Evolutionary conservation across 2,888 invertebrate genomes (phyloP).

Genomic region (Leucophora obtusa): DNA sequence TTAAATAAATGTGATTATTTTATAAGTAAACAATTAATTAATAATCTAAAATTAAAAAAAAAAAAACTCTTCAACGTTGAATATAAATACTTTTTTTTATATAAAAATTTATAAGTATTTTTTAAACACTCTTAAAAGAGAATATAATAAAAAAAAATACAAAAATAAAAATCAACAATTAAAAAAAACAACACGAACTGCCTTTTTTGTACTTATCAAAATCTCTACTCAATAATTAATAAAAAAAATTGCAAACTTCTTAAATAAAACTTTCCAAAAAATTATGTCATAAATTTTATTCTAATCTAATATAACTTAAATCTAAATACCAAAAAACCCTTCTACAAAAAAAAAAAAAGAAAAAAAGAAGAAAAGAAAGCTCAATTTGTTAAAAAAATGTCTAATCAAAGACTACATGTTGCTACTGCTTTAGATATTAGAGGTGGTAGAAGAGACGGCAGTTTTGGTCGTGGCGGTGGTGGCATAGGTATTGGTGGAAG

Average conservation of each 20-base stretch:
- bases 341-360: slow-evolving; percentile 14
- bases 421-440: slow-evolving; percentile 34
- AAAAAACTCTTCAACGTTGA: neutral
- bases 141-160: neutral
- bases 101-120: slow-evolving; percentile 8
- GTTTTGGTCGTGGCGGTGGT: slow-evolving; percentile 7
- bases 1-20: slow-evolving; percentile 46
- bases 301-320: slow-evolving; percentile 17
- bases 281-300: slow-evolving; percentile 33
- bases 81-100: neutral
- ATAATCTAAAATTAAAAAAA: neutral
- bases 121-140: neutral
- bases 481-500: slow-evolving; percentile 54
- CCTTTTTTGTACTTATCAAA: slow-evolving; percentile 28
- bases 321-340: slow-evolving; percentile 6
- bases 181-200: slow-evolving; percentile 10
- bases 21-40: slow-evolving; percentile 20
- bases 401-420: slow-evolving; percentile 56
- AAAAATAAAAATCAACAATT: neutral
- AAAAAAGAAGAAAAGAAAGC: slow-evolving; percentile 8
- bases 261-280: slow-evolving; percentile 16
- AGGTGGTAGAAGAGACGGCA: neutral
- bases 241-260: slow-evolving; percentile 10
- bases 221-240: neutral
- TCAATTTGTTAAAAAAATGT: slow-evolving; percentile 22